phyloP scores from a whole-genome alignment of 2,797 vertebrate species.

The Sylvia borin region DNA sequence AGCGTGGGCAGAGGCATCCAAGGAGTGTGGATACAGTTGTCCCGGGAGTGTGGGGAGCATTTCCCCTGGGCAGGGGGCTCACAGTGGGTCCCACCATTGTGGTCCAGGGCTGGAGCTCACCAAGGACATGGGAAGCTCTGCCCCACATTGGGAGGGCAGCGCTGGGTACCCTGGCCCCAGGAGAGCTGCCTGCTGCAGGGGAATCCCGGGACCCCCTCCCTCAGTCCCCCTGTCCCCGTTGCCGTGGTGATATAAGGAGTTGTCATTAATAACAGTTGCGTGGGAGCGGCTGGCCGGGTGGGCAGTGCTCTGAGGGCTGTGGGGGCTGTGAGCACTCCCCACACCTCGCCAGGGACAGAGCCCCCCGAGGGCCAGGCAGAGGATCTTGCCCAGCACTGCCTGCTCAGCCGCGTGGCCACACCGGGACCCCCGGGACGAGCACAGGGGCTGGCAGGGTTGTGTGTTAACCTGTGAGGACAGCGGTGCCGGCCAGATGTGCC shows the following conservation, averaged over 20 bases:
- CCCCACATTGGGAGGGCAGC: not conserved
- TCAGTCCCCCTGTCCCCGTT: not conserved
- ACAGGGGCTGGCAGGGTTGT: not conserved
- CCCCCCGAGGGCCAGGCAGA: not conserved
- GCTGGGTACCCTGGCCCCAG: not conserved
- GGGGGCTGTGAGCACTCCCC: not conserved
- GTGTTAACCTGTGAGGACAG: not conserved
- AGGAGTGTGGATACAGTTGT: not conserved
- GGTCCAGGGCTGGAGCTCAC: not conserved
- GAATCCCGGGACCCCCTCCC: not conserved
- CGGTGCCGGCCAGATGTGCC: not conserved
- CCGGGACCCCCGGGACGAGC: accelerated
- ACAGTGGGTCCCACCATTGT: accelerated
- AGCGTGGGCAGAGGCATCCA: not conserved
- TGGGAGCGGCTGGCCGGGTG: not conserved
- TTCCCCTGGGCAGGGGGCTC: not conserved
- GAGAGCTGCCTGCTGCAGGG: not conserved
- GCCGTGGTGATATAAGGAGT: slow-evolving; percentile 3
- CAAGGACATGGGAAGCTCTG: not conserved
- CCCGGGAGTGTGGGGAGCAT: accelerated
- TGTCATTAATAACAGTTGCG: not conserved
- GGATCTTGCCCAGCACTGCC: not conserved
- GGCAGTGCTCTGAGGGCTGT: not conserved
- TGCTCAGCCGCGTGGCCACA: not conserved
- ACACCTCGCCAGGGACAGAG: not conserved